These are phyloP conservation scores for Sebastes melanostomus DNA, from an alignment of 2,797 vertebrate species.

Conservation along the genomic window DNA sequence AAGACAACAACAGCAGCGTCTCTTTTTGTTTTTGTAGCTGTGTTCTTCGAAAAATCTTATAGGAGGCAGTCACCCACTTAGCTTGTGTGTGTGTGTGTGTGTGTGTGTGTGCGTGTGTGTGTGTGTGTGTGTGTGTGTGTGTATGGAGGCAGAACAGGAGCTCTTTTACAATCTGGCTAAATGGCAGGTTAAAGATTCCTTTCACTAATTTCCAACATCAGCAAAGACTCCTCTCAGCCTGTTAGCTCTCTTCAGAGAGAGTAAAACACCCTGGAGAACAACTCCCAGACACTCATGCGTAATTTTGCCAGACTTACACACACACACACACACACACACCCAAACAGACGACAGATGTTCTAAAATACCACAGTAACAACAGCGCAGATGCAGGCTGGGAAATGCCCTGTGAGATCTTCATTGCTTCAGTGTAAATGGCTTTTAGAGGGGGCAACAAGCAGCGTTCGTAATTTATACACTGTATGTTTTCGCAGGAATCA, in stretches of 20 bases:
- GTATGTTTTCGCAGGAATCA: slow-evolving; percentile 38
- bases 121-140: slow-evolving; percentile 7
- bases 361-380: slow-evolving; percentile 76
- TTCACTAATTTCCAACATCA: slow-evolving; percentile 56
- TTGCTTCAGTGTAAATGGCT: slow-evolving; percentile 50
- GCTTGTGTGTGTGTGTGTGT: slow-evolving; percentile 17
- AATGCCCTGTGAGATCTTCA: slow-evolving; percentile 65
- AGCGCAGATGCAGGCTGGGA: slow-evolving; percentile 70
- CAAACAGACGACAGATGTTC: slow-evolving; percentile 77
- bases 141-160: slow-evolving; percentile 10
- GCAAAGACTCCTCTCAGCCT: slow-evolving; percentile 20
- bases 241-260: slow-evolving; percentile 56
- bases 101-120: slow-evolving; percentile 9
- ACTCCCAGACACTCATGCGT: slow-evolving; percentile 51
- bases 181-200: slow-evolving; percentile 37
- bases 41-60: background rate
- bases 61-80: slow-evolving; percentile 7
- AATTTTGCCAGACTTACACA: slow-evolving; percentile 48
- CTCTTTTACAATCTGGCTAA: slow-evolving; percentile 18
- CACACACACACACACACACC: slow-evolving; percentile 32
- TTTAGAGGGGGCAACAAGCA: slow-evolving; percentile 33
- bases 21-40: slow-evolving; percentile 32
- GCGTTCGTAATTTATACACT: slow-evolving; percentile 3
- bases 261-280: slow-evolving; percentile 53
- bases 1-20: slow-evolving; percentile 27